These are phyloP conservation scores for Dendrocincla fuliginosa DNA, from an alignment of 2,797 vertebrate genomes.

Conservation along the genomic window DNA sequence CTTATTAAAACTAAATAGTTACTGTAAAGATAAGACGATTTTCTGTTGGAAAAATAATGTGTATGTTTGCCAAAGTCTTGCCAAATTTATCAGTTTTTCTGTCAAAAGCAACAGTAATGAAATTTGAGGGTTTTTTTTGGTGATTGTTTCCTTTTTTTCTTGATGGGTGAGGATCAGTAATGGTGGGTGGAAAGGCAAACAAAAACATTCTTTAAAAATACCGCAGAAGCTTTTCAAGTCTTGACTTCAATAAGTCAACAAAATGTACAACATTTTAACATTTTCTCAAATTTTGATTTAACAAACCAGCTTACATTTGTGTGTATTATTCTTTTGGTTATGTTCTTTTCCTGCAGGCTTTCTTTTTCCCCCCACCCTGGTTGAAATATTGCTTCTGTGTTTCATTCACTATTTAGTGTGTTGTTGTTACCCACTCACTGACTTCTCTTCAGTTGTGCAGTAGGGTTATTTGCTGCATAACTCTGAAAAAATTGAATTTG, in stretches of 20 bases:
- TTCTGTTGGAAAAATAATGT: background rate
- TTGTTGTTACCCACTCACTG: background rate
- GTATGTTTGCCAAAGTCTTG: background rate
- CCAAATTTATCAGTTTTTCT: background rate
- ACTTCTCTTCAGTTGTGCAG: background rate
- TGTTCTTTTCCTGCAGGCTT: background rate
- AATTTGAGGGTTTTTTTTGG: background rate
- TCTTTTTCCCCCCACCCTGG: background rate
- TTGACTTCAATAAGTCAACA: background rate
- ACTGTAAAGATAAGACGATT: background rate
- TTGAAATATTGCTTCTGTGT: background rate
- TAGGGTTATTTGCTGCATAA: background rate
- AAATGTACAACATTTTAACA: background rate
- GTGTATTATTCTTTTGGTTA: background rate
- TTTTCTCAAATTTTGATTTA: background rate
- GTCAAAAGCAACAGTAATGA: background rate
- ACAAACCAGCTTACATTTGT: background rate
- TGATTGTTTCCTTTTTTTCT: background rate
- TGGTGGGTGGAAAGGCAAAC: background rate
- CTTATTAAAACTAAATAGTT: background rate
- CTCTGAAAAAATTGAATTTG: slow-evolving; percentile 2
- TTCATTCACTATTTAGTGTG: background rate
- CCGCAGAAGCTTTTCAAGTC: background rate
- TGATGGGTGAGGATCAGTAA: background rate
- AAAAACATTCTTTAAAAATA: background rate